Percentiles rank a stretch among this genome's conserved stretches.
Conservation (phyloP, 2,888 invertebrate genomes). For the Agriopis marginaria region DNA sequence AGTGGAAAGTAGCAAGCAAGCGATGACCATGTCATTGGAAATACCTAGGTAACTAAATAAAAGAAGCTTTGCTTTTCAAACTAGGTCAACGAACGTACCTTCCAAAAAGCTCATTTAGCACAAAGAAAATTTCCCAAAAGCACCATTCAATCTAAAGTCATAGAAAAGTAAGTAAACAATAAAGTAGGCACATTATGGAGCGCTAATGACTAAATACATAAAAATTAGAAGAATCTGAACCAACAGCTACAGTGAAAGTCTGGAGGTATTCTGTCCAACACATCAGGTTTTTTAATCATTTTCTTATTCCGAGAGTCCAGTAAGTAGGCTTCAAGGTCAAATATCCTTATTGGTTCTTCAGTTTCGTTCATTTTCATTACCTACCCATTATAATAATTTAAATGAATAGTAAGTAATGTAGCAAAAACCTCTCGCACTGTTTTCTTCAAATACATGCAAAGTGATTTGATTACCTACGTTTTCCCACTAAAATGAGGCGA, state of each 20-base stretch:
- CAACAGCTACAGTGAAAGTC: constrained; percentile 39
- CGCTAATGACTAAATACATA: constrained; percentile 34
- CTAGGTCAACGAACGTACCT: constrained; percentile 4
- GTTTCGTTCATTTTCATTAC: too few species aligned
- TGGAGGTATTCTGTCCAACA: constrained; percentile 17
- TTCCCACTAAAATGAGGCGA: too few species aligned
- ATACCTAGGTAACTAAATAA: not conserved
- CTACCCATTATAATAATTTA: too few species aligned
- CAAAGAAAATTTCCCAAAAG: constrained; percentile 4
- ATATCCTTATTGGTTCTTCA: too few species aligned
- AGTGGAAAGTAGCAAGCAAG: too few species aligned
- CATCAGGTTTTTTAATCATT: constrained; percentile 32
- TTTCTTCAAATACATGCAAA: too few species aligned
- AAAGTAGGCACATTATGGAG: constrained; percentile 13
- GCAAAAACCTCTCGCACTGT: too few species aligned
- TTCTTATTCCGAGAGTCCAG: not conserved
- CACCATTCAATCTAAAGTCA: not conserved
- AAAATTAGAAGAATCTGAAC: constrained; percentile 29
- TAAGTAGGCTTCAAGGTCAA: not conserved
- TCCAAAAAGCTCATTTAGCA: constrained; percentile 4
- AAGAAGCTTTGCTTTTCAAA: not conserved
- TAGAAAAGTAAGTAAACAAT: constrained; percentile 26
- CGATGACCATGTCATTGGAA: too few species aligned
- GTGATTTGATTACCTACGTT: too few species aligned
- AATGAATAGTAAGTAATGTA: too few species aligned